phyloP scores from a whole-genome alignment of 2,113 vertebrate species.

The Rallus limicola region DNA sequence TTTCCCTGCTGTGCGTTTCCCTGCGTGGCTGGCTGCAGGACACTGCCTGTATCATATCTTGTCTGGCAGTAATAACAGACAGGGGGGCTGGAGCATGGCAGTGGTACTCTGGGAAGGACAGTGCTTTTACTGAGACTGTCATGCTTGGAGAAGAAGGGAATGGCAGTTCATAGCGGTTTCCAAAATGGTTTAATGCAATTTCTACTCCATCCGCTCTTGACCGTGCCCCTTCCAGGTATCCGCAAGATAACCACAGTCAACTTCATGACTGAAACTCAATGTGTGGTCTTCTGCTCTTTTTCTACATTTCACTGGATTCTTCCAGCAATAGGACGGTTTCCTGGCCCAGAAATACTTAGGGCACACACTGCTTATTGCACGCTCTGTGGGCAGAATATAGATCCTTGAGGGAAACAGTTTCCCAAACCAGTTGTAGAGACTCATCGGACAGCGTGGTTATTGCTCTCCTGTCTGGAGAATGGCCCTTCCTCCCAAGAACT shows the following conservation, averaged over 20 bases:
- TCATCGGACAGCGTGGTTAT: neutral
- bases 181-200: neutral
- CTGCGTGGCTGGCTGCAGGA: neutral
- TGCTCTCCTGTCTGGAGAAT: neutral
- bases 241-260: neutral
- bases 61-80: neutral
- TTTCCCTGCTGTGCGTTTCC: neutral
- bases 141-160: neutral
- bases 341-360: neutral
- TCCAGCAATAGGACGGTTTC: neutral
- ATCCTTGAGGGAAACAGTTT: neutral
- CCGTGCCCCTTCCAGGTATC: neutral
- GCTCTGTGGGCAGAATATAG: neutral
- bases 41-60: neutral
- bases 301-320: neutral
- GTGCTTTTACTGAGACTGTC: neutral
- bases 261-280: neutral
- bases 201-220: neutral
- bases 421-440: neutral
- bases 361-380: neutral
- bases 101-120: neutral
- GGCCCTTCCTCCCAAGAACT: neutral
- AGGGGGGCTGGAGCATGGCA: neutral
- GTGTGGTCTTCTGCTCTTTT: neutral
- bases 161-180: neutral